These are phyloP conservation scores for Drosophila fungiperda DNA, from an alignment of 2,888 invertebrate genomes.

Conservation along the genomic window DNA sequence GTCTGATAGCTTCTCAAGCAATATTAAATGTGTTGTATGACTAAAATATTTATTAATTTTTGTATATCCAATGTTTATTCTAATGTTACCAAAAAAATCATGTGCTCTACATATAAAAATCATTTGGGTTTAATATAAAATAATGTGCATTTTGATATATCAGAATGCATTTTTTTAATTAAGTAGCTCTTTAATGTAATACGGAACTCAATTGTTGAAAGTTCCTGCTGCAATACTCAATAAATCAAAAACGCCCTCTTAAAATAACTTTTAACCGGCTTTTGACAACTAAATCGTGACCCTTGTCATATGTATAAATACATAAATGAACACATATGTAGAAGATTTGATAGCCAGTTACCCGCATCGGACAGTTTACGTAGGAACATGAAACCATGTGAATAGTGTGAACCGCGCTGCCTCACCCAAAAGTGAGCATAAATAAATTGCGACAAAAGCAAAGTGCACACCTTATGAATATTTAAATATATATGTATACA, in stretches of 20 bases:
- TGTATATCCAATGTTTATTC: too few relatives aligned
- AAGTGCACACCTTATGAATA: slow-evolving; percentile 81
- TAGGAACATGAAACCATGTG: slow-evolving; percentile 41
- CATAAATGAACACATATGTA: slow-evolving; percentile 12
- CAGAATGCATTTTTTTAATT: not conserved
- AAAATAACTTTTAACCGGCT: slow-evolving; percentile 4
- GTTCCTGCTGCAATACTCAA: not conserved
- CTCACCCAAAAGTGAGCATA: slow-evolving; percentile 67
- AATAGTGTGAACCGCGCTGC: slow-evolving; percentile 44
- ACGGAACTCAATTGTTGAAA: not conserved
- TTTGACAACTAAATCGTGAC: slow-evolving; percentile 18
- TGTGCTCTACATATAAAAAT: too few relatives aligned
- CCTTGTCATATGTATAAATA: slow-evolving; percentile 3
- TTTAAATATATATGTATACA: slow-evolving; percentile 60
- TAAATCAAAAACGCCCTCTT: slow-evolving; percentile 5
- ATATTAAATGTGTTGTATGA: not conserved
- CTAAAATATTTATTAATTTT: not conserved
- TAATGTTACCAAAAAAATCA: too few relatives aligned
- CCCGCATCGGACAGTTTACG: slow-evolving; percentile 18
- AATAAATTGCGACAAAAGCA: slow-evolving; percentile 72
- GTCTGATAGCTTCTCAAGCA: not conserved
- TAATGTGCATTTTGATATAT: not conserved
- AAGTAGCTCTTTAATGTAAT: not conserved
- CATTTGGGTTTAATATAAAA: too few relatives aligned
- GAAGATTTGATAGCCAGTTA: slow-evolving; percentile 33